phyloP scores from a whole-genome alignment of 64 coral and sea anemone species.

The Pocillopora verrucosa region DNA sequence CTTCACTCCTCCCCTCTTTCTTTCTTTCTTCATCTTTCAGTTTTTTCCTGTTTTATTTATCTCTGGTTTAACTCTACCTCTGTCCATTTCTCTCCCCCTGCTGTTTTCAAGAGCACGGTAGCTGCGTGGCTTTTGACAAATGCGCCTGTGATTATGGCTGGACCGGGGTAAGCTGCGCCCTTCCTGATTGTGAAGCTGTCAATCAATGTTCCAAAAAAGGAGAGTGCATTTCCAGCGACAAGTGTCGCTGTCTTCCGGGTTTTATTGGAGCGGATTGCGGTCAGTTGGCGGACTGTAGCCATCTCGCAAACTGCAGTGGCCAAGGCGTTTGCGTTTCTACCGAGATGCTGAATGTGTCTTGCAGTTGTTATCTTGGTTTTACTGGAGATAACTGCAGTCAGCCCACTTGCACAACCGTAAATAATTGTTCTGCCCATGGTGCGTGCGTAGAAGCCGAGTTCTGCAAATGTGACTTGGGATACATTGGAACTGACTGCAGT shows the following conservation, averaged over 20 bases:
- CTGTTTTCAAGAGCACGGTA: conserved; percentile 27
- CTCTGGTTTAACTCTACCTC: not conserved
- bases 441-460: conserved; percentile 54
- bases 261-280: conserved; percentile 27
- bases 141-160: conserved; percentile 50
- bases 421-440: conserved; percentile 54
- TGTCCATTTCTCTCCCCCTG: not conserved
- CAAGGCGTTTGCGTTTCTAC: conserved; percentile 32
- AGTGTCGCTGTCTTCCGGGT: conserved; percentile 56
- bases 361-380: conserved; percentile 51
- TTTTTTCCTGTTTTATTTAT: not conserved
- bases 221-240: conserved; percentile 39
- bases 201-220: conserved; percentile 56
- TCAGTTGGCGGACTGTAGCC: conserved; percentile 25
- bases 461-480: conserved; percentile 59
- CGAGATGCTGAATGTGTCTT: conserved; percentile 5
- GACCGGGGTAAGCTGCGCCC: conserved; percentile 59
- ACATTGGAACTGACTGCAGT: conserved; percentile 47
- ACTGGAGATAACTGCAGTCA: conserved; percentile 33
- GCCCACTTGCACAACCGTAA: conserved; percentile 14
- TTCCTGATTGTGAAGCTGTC: conserved; percentile 55
- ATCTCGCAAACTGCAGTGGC: conserved; percentile 46
- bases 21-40: too few relatives aligned
- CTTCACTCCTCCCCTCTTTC: too few relatives aligned
- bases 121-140: conserved; percentile 33